These are phyloP conservation scores for Pomatorhinus ruficollis DNA, from an alignment of 2,113 vertebrate species.

Conservation along the genomic window DNA sequence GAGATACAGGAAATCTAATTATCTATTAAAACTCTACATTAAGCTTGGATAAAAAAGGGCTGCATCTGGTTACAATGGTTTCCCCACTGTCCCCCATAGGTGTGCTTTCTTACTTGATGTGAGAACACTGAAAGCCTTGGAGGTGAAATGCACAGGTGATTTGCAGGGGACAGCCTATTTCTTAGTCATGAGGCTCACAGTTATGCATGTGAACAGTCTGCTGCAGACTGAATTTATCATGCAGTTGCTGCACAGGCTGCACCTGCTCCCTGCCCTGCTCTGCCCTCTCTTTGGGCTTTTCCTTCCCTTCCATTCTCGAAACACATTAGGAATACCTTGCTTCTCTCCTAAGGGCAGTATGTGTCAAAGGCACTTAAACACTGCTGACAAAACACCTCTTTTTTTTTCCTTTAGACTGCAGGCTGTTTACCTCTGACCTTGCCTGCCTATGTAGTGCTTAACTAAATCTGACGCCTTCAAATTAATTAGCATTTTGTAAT, in stretches of 20 bases:
- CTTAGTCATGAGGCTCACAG: neutral
- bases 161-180: neutral
- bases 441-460: neutral
- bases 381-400: neutral
- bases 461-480: slow-evolving; percentile 14
- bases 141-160: neutral
- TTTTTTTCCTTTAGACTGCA: neutral
- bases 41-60: neutral
- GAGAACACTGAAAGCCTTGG: neutral
- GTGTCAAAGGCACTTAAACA: neutral
- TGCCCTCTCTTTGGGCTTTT: neutral
- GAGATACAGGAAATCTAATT: neutral
- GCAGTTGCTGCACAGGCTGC: slow-evolving; percentile 13
- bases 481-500: slow-evolving; percentile 41
- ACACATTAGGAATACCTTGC: neutral
- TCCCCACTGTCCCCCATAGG: rapidly evolving
- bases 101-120: neutral
- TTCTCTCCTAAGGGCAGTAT: neutral
- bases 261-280: slow-evolving; percentile 33
- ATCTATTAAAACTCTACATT: neutral
- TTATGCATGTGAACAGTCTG: neutral
- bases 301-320: neutral
- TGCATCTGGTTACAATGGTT: neutral
- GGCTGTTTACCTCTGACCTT: slow-evolving; percentile 14
- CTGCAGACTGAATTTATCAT: neutral